These are phyloP conservation scores for Ephestia elutella DNA, from an alignment of 1,140 invertebrate species.

Conservation along the genomic window DNA sequence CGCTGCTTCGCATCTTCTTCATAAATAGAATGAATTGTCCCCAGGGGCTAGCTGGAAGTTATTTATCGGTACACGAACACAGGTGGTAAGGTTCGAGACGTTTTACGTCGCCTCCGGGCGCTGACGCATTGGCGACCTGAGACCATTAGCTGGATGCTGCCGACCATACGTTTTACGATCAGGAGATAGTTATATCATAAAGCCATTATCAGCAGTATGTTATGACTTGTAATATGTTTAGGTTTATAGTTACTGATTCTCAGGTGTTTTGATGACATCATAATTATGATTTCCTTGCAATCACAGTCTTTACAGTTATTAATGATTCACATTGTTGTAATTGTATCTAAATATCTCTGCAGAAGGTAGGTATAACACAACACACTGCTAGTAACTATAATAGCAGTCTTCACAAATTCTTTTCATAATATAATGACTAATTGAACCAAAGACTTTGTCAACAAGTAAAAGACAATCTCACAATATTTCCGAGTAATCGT, in stretches of 20 bases:
- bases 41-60: conserved; percentile 18
- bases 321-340: too few species aligned
- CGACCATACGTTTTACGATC: background rate
- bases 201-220: background rate
- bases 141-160: conserved; percentile 11
- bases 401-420: background rate
- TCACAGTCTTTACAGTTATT: too few species aligned
- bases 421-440: too few species aligned
- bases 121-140: conserved; percentile 27
- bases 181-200: background rate
- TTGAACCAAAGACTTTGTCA: too few species aligned
- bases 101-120: conserved; percentile 29
- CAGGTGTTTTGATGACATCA: too few species aligned
- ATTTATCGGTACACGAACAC: conserved; percentile 29
- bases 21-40: conserved; percentile 32
- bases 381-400: too few species aligned
- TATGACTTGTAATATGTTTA: background rate
- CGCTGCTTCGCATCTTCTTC: conserved; percentile 6
- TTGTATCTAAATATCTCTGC: too few species aligned
- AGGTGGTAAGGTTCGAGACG: conserved; percentile 26
- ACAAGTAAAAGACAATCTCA: too few species aligned
- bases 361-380: too few species aligned
- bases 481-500: too few species aligned
- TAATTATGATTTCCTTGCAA: too few species aligned
- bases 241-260: background rate